phyloP scores from a whole-genome alignment of 1,140 invertebrate genomes.

The Proctacanthus coquilletti region DNA sequence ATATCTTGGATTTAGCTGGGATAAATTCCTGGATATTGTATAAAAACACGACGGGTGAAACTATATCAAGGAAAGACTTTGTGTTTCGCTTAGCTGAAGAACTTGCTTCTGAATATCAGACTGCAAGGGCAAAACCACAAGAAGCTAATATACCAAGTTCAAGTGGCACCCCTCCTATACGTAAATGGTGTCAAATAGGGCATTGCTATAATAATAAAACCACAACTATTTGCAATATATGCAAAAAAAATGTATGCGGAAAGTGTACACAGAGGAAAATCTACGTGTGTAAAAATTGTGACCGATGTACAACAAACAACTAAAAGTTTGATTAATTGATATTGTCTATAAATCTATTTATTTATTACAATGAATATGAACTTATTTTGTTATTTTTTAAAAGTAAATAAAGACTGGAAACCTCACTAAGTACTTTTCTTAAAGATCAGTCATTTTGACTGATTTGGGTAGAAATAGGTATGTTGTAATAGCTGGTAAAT shows the following conservation, averaged over 20 bases:
- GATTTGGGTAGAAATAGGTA: no score
- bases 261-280: not conserved
- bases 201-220: not conserved
- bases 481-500: not conserved
- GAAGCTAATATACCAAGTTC: not conserved
- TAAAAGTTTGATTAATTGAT: not conserved
- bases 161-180: not conserved
- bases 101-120: no score
- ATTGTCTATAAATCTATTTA: not conserved
- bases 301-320: not conserved
- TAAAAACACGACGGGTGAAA: no score
- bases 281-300: constrained; percentile 1
- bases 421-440: not conserved
- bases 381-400: not conserved
- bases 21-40: no score
- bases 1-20: no score
- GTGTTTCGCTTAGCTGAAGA: no score
- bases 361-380: not conserved
- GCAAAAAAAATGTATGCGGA: not conserved
- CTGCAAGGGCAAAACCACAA: not conserved
- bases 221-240: not conserved
- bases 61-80: no score
- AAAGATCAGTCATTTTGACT: not conserved
- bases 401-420: constrained; percentile 1
- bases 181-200: not conserved